Base-by-base conservation (phyloP, 2,888 invertebrate genomes). In the Rhorus exstirpatorius region DNA sequence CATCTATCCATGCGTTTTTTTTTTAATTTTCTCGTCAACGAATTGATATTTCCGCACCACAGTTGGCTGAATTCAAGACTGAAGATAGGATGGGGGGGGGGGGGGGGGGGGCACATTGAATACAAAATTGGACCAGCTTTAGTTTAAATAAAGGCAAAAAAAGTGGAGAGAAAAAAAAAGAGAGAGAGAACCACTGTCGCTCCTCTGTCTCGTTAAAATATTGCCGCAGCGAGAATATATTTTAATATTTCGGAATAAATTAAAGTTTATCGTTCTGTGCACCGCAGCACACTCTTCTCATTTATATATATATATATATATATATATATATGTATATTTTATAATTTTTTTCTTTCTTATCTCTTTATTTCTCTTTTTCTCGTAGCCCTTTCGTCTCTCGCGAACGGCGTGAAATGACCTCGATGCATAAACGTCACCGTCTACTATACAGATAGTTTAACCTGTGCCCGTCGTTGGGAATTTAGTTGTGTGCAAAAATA, bases 191-290 rank as follows among this genome's bases (percentile, higher is more conserved):
- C 12, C 17, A 31, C 49, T 17, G 49, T 1, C n/a, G 41, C 58
- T 77, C 68, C 78, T 61, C 60, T 51, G 89, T 86, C 90, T 91
- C 91, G 91, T 90, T 91, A 91, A 92, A 90, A 91, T 91, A 90
- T 90, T 87, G 79, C 84, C 84, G 89, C 90, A 89, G 87, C 89
- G 88, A 86, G 92, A 92, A 92, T 92, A 92, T 92, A 92, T 92
- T 92, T 92, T 92, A 92, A 92, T 92, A 92, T 92, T 92, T 92
- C 90, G 91, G 92, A 91, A 92, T 92, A 92, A 91, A 92, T 92
- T 92, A 92, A 92, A 92, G 91, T 92, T 92, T 92, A 92, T 92
- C 92, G 92, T 88, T 86, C 88, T 86, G 74, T 75, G 74, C 76
- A 72, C 60, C 60, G 49, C 21, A 35, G 44, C 58, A 58, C 55